phyloP scores from a whole-genome alignment of 2,113 vertebrate genomes.

The Poecile atricapillus region DNA sequence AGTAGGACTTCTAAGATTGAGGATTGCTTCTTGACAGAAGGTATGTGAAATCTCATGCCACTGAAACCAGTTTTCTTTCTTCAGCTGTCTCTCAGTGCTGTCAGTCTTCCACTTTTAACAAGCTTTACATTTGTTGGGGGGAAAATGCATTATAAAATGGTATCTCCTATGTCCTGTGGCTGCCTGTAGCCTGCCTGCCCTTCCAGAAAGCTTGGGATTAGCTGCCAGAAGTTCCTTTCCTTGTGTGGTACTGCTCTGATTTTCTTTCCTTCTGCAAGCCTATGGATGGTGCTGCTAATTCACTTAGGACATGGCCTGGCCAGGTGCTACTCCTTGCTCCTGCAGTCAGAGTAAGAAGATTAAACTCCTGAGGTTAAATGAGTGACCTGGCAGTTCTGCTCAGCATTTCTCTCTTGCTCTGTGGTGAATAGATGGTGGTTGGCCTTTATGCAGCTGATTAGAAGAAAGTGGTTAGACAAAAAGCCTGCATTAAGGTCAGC shows the following conservation, averaged over 20 bases:
- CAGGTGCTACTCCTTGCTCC: not conserved
- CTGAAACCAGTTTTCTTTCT: not conserved
- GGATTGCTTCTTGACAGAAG: not conserved
- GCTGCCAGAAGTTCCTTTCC: not conserved
- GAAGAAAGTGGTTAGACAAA: not conserved
- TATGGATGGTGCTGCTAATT: not conserved
- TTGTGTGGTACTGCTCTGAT: not conserved
- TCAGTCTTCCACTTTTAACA: not conserved
- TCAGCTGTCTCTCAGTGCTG: not conserved
- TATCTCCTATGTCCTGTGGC: not conserved
- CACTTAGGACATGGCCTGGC: not conserved
- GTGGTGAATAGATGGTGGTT: not conserved
- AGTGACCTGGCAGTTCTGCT: not conserved
- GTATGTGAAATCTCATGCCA: not conserved
- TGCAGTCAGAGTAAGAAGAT: not conserved
- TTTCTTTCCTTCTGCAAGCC: not conserved
- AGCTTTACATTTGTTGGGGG: not conserved
- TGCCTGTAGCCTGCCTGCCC: not conserved
- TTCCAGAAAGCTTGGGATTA: not conserved
- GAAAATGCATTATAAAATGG: not conserved
- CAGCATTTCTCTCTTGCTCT: not conserved
- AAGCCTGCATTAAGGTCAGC: not conserved
- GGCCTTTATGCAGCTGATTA: not conserved
- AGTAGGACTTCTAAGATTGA: not conserved
- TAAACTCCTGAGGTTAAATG: not conserved